Percentiles rank a stretch among this genome's conserved stretches.
These are phyloP conservation scores for Gymnocypris eckloni DNA, from an alignment of 2,797 vertebrate genomes.

Conservation along the genomic window DNA sequence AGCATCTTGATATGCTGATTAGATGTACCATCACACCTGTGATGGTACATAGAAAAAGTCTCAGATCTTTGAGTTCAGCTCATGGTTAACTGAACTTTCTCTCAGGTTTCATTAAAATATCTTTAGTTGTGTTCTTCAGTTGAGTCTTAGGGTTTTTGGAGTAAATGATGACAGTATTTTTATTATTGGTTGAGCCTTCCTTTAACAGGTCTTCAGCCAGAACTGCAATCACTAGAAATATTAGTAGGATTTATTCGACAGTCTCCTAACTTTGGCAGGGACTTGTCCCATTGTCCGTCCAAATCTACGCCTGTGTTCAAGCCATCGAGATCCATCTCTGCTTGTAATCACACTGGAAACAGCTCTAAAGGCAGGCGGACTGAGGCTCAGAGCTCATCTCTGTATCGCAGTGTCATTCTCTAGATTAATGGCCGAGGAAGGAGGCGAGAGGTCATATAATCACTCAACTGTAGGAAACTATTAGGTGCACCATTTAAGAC, in stretches of 20 bases:
- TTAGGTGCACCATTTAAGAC: constrained; percentile 49
- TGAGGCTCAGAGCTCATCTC: constrained; percentile 29
- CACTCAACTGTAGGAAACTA: constrained; percentile 50
- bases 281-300: background rate
- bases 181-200: background rate
- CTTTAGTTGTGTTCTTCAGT: background rate
- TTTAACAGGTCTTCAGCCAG: background rate
- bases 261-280: background rate
- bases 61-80: no score
- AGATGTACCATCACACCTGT: no score
- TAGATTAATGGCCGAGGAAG: constrained; percentile 40
- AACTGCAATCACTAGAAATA: background rate
- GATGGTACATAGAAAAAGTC: no score
- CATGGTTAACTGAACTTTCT: background rate
- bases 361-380: constrained; percentile 34
- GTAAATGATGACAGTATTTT: background rate
- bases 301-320: background rate
- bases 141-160: background rate
- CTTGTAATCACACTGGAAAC: constrained; percentile 29
- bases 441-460: constrained; percentile 52
- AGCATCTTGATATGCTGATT: no score
- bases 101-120: background rate
- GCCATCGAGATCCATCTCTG: constrained; percentile 6
- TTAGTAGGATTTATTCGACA: background rate
- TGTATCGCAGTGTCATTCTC: constrained; percentile 21